Conservation (phyloP, 2,113 vertebrate genomes). For the Burhinus bistriatus region DNA sequence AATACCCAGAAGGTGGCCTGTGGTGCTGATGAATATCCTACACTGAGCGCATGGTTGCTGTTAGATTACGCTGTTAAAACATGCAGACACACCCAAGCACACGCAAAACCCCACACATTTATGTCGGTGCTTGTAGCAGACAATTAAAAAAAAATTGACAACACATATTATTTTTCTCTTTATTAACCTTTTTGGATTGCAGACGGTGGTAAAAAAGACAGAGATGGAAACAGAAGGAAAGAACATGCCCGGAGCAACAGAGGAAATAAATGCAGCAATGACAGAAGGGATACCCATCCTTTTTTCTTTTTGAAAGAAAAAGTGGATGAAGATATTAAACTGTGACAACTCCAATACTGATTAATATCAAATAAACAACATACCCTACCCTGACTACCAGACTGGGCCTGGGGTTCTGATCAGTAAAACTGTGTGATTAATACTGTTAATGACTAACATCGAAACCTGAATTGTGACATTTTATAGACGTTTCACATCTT, state of each 20-base stretch:
- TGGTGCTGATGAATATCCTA: neutral
- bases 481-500: neutral
- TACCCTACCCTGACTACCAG: rapidly evolving
- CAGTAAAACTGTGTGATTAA: neutral
- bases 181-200: neutral
- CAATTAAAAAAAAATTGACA: neutral
- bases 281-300: neutral
- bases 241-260: neutral
- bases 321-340: neutral
- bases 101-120: neutral
- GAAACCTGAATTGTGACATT: neutral
- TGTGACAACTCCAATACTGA: neutral
- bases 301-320: neutral
- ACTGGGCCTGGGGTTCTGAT: neutral
- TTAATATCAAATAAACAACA: neutral
- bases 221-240: neutral
- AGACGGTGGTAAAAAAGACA: neutral
- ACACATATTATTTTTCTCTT: neutral
- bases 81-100: neutral
- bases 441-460: neutral
- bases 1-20: neutral
- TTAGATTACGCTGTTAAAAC: neutral
- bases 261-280: neutral
- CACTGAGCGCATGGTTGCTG: neutral
- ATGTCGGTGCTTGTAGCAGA: neutral